Conservation (phyloP, 1,140 invertebrate genomes). For the Magallana angulata region DNA sequence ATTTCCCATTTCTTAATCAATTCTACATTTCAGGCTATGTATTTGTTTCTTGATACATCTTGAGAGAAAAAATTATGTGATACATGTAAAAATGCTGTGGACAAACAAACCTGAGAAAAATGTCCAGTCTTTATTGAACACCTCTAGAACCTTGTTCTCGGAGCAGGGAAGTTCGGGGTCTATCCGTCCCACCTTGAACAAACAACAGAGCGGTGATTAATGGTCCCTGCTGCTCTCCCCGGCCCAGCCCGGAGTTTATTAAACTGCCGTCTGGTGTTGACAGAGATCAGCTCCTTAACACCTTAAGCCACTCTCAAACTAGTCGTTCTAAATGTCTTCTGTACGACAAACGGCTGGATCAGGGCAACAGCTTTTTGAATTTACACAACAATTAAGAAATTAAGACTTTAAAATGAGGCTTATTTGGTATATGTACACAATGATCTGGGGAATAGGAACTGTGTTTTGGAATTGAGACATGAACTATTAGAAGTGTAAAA, state of each 20-base stretch:
- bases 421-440: no score
- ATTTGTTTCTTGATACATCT: no score
- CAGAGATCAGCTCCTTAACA: conserved; percentile 11
- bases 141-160: conserved; percentile 2
- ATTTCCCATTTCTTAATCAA: no score
- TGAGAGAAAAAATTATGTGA: no score
- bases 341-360: not conserved
- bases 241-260: not conserved
- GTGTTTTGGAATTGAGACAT: no score
- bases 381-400: no score
- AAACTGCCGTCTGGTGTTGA: conserved; percentile 23
- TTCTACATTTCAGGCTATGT: no score
- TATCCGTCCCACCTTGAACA: conserved; percentile 27
- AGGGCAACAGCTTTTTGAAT: not conserved
- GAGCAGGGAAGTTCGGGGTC: not conserved
- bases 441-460: no score
- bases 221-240: not conserved
- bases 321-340: not conserved
- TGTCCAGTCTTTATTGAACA: conserved; percentile 27
- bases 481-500: no score
- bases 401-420: no score
- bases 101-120: conserved; percentile 16
- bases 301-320: not conserved
- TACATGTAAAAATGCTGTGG: no score
- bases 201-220: not conserved